phyloP scores from a whole-genome alignment of 2,888 invertebrate genomes.

The Rhamnusium bicolor region DNA sequence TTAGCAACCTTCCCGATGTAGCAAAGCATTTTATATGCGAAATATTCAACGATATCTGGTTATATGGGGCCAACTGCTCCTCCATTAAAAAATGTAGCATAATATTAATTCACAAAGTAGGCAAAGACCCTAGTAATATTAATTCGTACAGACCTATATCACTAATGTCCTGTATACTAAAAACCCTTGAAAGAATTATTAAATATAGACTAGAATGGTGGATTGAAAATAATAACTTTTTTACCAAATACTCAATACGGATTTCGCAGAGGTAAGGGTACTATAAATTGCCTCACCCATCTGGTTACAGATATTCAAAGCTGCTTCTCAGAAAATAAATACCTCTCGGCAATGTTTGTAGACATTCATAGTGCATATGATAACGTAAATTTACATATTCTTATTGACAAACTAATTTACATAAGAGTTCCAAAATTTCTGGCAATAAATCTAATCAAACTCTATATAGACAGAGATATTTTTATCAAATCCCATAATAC shows the following conservation, averaged over 20 bases:
- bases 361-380: slow-evolving; percentile 9
- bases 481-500: not conserved
- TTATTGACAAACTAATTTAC: not conserved
- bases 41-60: no score
- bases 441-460: not conserved
- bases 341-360: not conserved
- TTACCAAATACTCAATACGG: slow-evolving; percentile 17
- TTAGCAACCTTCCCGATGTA: no score
- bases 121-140: no score
- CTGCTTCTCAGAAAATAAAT: not conserved
- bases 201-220: slow-evolving; percentile 18
- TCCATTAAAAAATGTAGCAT: no score
- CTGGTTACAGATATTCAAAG: slow-evolving; percentile 15
- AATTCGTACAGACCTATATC: slow-evolving; percentile 27
- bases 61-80: no score
- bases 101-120: no score
- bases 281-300: slow-evolving; percentile 21
- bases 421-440: not conserved
- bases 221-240: slow-evolving; percentile 12
- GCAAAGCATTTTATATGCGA: no score
- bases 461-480: not conserved
- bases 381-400: not conserved
- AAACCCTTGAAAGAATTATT: slow-evolving; percentile 21
- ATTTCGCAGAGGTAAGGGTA: slow-evolving; percentile 28
- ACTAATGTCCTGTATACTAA: slow-evolving; percentile 20